Base-by-base conservation (phyloP, 1,140 invertebrate species). In the Brachionus rotundiformis region DNA sequence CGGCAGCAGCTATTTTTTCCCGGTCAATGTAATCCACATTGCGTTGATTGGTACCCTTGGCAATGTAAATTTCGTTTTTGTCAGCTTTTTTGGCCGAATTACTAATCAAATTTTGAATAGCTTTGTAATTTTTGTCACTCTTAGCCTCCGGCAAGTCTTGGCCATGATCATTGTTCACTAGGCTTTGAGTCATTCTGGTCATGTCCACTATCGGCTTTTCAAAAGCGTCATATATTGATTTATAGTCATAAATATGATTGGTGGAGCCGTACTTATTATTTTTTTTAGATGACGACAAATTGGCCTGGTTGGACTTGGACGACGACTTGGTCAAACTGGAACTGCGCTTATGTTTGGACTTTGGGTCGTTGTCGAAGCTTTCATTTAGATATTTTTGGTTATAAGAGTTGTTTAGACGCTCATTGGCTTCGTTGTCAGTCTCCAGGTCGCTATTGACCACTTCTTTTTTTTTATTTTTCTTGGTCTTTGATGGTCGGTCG, bases 191-290 rank as follows among this genome's bases (percentile, higher is more conserved):
- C 68, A 73, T 44, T 25, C 47, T 25, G 25, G 47, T 79, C 76
- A 63, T 63, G 19, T 79, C 76, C n/a, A 59, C 76, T n/a, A 63
- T 63, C 0, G 76, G 76, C 31, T 63, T 79, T 41, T 79, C 76
- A 31, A 79, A 79, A 33, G 76, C 76, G 25, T 79, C 76, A 79
- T 79, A 79, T 7, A 79, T 79, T 6, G 76, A 79, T 63, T 63
- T 54, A 16, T 79, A 79, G 19, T 79, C 76, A 63, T 61, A 79
- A 25, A 79, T 79, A 13, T 54, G 47, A 61, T 63, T 79, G n/a
- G 76, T 79, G 0, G 76, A 79, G 11, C 76, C 49, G 25, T 29
- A 63, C 41, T 59, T 63, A 11, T 27, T 39, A 36, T 39, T 79
- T 63, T 36, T 59, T 36, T 41, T 79, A 13, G 33, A 41, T 59